Evolutionary conservation across 2,888 invertebrate species (phyloP).

Genomic region (Anoncus sp.): DNA sequence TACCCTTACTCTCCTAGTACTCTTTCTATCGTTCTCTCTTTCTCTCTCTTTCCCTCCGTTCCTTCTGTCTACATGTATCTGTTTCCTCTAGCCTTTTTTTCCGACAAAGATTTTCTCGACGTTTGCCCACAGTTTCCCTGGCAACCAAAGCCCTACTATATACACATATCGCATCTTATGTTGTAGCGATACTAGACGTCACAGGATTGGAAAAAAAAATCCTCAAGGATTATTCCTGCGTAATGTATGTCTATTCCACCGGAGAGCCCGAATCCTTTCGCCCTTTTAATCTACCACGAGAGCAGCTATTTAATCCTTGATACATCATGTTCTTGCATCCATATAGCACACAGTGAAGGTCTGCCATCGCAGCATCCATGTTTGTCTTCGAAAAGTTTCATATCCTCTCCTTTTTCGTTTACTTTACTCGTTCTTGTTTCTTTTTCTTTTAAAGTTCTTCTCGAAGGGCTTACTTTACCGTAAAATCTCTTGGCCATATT

Average conservation of each 20-base stretch:
- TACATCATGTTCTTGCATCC: constrained; percentile 1
- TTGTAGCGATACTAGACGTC: constrained; percentile 33
- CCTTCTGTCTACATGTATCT: too few relatives aligned
- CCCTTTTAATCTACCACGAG: constrained; percentile 24
- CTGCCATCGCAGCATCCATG: neutral
- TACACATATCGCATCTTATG: constrained; percentile 19
- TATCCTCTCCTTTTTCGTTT: neutral
- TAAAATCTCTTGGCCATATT: neutral
- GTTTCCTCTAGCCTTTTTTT: constrained; percentile 16
- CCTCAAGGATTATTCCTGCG: neutral
- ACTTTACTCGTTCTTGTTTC: neutral
- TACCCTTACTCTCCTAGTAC: constrained; percentile 20
- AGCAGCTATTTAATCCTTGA: constrained; percentile 33
- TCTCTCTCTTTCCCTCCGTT: constrained; percentile 20
- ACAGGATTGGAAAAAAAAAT: constrained; percentile 30
- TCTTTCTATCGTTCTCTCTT: constrained; percentile 19
- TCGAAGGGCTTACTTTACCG: neutral
- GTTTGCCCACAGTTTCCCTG: constrained; percentile 4
- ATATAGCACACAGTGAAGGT: neutral
- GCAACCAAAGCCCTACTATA: constrained; percentile 20
- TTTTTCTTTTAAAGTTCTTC: constrained; percentile 7
- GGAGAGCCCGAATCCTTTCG: neutral
- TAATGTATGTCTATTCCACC: constrained; percentile 2
- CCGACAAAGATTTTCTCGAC: constrained; percentile 40
- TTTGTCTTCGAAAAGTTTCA: constrained; percentile 10